Evolutionary conservation across 2,113 vertebrate genomes (phyloP), one percentile per base, ranked within the genome.

Genomic region (Pollachius pollachius): DNA sequence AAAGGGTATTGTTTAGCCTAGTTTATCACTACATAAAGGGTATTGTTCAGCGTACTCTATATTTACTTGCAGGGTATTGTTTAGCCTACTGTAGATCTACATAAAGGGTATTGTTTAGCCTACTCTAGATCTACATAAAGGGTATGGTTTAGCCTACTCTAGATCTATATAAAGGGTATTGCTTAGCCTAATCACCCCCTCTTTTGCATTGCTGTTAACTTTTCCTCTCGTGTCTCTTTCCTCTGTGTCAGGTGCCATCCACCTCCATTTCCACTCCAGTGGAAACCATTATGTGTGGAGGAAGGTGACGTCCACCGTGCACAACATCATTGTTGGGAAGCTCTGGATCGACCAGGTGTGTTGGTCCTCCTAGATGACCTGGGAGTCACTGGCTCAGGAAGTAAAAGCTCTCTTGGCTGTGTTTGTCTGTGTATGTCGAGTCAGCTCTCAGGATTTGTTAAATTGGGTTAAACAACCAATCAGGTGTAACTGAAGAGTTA

Each of bases 281-380:
- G 96, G 97, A 72, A 97, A 99, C 81, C 97, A 98, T 89, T 99
- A 99, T 0, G 92, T 99, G 63, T 99, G 97, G 97, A 94, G 94
- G 78, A 99, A 99, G 74, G 96, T 98, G 89, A 99, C 97, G 62
- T 99, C 97, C 12, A 99, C 97, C 0, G 97, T 99, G 64, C 97
- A 99, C 88, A 99, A 99, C 89, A 99, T 99, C 90, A 99, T 99
- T 0, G 97, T 99, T 83, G 97, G 97, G 80, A 99, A 97, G 83
- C 95, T 99, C 75, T 99, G 97, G 97, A 99, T 99, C 0, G 97
- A 99, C 88, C 97, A 99, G 97, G 97, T 98, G 12, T 59, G 92
- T 81, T 75, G 67, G 60, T 57, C 41, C 60, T 17, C 37, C 57
- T 48, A 48, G 12, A 6, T 48, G 41, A 3, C 41, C 30, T 34